A percentile compares a stretch with the other conserved stretches of the same genome.
Conservation (phyloP, 2,888 invertebrate genomes). For the Lydus trimaculatus region DNA sequence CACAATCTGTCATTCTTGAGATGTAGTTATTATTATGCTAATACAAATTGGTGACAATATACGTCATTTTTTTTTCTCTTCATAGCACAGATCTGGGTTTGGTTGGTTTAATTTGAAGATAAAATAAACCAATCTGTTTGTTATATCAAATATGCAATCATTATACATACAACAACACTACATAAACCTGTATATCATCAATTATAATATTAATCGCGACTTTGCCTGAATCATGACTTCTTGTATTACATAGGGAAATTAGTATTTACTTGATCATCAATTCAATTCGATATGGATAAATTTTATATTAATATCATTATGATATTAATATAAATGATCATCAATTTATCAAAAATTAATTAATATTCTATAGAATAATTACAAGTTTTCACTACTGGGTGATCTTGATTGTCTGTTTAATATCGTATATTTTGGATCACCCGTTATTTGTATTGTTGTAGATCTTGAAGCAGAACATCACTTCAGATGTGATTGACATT, state of each 20-base stretch:
- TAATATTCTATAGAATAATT: too few relatives aligned
- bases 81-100: too few relatives aligned
- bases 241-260: conserved; percentile 21
- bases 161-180: neutral
- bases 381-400: too few relatives aligned
- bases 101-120: conserved; percentile 12
- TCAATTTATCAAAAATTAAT: too few relatives aligned
- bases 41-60: conserved; percentile 19
- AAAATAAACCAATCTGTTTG: conserved; percentile 13
- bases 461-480: conserved; percentile 32
- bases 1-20: neutral
- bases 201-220: conserved; percentile 12
- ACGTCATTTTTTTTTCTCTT: conserved; percentile 17
- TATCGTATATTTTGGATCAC: too few relatives aligned
- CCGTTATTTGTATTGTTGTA: neutral
- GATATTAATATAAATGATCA: neutral
- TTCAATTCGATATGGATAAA: neutral
- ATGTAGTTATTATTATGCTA: conserved; percentile 22
- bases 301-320: too few relatives aligned
- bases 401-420: neutral
- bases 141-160: conserved; percentile 16
- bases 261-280: neutral
- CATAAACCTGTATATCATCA: conserved; percentile 9
- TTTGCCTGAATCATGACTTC: conserved; percentile 14
- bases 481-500: conserved; percentile 46